Evolutionary conservation across 2,113 vertebrate species (phyloP).

Genomic region (Proterorhinus semilunaris): DNA sequence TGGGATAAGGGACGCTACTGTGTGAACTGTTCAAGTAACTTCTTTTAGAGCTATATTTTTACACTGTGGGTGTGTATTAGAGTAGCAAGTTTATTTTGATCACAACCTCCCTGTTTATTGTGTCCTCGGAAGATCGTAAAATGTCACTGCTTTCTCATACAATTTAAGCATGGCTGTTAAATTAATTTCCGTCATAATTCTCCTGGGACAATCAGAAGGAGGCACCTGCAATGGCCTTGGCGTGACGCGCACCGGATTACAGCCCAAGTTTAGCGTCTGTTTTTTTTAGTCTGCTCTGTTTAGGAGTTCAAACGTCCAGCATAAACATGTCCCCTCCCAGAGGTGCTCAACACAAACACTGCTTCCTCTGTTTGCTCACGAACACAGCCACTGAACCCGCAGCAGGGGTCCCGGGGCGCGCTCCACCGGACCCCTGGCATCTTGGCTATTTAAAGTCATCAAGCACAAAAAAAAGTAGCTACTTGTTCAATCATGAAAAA

Average conservation of each 20-base stretch:
- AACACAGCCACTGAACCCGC: constrained; percentile 25
- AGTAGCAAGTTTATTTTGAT: neutral
- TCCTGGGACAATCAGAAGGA: constrained; percentile 18
- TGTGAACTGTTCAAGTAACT: too few relatives aligned
- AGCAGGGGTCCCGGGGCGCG: constrained; percentile 47
- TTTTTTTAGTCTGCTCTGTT: constrained; percentile 40
- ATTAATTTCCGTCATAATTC: constrained; percentile 7
- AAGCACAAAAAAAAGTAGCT: neutral
- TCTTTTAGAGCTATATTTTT: neutral
- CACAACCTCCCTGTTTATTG: too few relatives aligned
- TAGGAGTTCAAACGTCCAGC: constrained; percentile 46
- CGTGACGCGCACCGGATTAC: neutral
- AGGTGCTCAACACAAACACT: constrained; percentile 48
- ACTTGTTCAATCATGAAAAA: too few relatives aligned
- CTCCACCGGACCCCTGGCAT: constrained; percentile 3
- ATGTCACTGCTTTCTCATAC: constrained; percentile 1
- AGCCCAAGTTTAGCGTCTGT: constrained; percentile 25
- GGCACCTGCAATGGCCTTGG: constrained; percentile 8
- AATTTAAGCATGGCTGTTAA: neutral
- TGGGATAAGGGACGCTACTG: too few relatives aligned
- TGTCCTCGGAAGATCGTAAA: neutral
- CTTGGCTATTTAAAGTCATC: neutral
- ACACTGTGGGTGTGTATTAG: neutral
- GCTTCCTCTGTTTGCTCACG: constrained; percentile 39
- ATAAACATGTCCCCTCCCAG: constrained; percentile 61